These are phyloP conservation scores for Buphagus erythrorhynchus DNA, from an alignment of 2,797 vertebrate genomes.

Conservation along the genomic window DNA sequence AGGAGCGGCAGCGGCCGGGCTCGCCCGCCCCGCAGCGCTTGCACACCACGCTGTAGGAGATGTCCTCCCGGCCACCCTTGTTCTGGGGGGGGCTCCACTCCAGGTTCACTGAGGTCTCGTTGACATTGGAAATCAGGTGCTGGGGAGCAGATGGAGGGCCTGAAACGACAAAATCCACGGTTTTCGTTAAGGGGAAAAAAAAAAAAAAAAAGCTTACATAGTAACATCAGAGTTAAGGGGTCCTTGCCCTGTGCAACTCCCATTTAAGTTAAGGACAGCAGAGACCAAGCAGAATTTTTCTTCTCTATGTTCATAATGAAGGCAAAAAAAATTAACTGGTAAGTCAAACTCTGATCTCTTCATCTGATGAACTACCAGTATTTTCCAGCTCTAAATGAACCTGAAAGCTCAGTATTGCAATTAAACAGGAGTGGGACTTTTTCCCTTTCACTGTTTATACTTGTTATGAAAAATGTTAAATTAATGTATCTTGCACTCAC, in stretches of 20 bases:
- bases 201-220: too few relatives aligned
- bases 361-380: background rate
- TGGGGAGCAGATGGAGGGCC: slow-evolving; percentile 92
- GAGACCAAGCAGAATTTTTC: background rate
- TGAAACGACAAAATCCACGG: slow-evolving; percentile 34
- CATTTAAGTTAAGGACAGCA: background rate
- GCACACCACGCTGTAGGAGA: slow-evolving; percentile 94
- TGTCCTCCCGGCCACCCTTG: slow-evolving; percentile 90
- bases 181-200: background rate
- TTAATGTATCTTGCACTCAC: background rate
- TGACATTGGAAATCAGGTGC: slow-evolving; percentile 96
- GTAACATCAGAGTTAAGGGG: background rate
- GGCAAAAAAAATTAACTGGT: background rate
- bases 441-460: background rate
- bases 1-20: slow-evolving; percentile 86
- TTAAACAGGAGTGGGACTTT: background rate
- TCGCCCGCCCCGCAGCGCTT: slow-evolving; percentile 87
- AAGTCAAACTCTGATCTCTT: background rate
- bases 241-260: accelerated
- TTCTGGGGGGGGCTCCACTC: slow-evolving; percentile 93
- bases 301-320: background rate
- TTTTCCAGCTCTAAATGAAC: background rate
- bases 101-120: slow-evolving; percentile 95
- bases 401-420: background rate
- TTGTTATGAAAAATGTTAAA: background rate